Evolutionary conservation across 2,797 vertebrate species (phyloP), one percentile per base, ranked within the genome.

Genomic region (Philypnodon macrostomus): DNA sequence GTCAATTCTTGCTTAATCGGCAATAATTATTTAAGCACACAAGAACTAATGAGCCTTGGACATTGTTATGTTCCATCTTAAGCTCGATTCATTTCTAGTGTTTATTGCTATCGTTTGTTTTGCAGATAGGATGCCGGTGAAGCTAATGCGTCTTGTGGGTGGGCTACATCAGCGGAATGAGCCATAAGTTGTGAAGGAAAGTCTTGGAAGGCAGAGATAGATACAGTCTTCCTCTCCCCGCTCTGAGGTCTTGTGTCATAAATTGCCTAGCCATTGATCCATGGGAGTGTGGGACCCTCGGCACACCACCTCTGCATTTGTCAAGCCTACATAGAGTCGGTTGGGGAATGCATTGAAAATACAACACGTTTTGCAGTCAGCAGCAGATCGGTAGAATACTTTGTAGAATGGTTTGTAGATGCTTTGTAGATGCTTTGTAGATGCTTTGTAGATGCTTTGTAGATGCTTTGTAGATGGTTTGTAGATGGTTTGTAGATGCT

Each of bases 181-280:
- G 59, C 39, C 37, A 54, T 51, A 44, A 46, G 58, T 56, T 69
- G 35, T 37, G 60, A 67, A 42, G 59, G 58, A 69, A 69, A 58
- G 14, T 65, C 53, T 44, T 0, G 1, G 45, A 63, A n/a, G n/a
- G 62, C 17, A 48, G 78, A 83, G 80, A 87, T 75, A 8, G 62
- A 88, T 86, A 78, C 58, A 60, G 71, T 70, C 67, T 63, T 78
- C 60, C 41, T 62, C 63, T 69, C 57, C 32, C 21, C 4, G 38
- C n/a, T n/a, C n/a, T n/a, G n/a, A n/a, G n/a, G 53, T 57, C 63
- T 40, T 24, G 50, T 71, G 73, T 83, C 80, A 80, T 88, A 84
- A 87, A 88, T 88, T 83, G 89, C 78, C 70, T 67, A 72, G 37
- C 60, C 85, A 87, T 86, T 82, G 88, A 87, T 88, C 83, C 75